phyloP scores from a whole-genome alignment of 2,797 vertebrate species.

The Syngnathus acus region DNA sequence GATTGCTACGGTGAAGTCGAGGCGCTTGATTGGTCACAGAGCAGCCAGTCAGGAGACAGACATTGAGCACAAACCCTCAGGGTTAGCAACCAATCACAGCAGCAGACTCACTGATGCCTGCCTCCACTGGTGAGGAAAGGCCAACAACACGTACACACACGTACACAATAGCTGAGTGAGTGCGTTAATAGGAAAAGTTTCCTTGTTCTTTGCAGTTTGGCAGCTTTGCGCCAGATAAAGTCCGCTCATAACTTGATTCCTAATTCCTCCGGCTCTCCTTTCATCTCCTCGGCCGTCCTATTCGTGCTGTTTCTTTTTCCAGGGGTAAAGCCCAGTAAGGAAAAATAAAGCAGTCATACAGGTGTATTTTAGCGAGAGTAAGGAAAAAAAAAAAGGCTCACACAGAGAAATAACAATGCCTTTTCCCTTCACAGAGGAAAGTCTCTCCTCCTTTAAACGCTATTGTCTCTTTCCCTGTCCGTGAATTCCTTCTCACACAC shows the following conservation, averaged over 20 bases:
- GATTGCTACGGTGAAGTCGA: slow-evolving; percentile 50
- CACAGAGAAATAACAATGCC: slow-evolving; percentile 14
- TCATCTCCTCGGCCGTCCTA: slow-evolving; percentile 43
- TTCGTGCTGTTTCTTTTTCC: slow-evolving; percentile 44
- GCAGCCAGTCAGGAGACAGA: slow-evolving; percentile 62
- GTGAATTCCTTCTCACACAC: slow-evolving; percentile 50
- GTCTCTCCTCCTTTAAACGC: slow-evolving; percentile 20
- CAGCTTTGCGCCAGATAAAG: slow-evolving; percentile 60
- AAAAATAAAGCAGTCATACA: slow-evolving; percentile 45
- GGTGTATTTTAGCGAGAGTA: slow-evolving; percentile 48
- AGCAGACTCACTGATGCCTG: slow-evolving; percentile 49
- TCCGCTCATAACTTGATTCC: slow-evolving; percentile 46
- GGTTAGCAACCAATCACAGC: slow-evolving; percentile 62
- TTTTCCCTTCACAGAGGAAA: slow-evolving; percentile 44
- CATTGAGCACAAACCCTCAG: slow-evolving; percentile 57
- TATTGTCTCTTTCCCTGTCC: slow-evolving; percentile 35
- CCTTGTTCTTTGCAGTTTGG: slow-evolving; percentile 54
- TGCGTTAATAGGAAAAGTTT: slow-evolving; percentile 65
- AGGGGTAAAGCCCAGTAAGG: slow-evolving; percentile 49
- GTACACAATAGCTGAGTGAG: slow-evolving; percentile 40
- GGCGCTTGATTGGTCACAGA: slow-evolving; percentile 54
- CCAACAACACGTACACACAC: slow-evolving; percentile 32
- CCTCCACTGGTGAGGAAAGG: slow-evolving; percentile 55
- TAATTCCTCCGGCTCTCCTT: slow-evolving; percentile 53
- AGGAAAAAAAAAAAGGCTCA: slow-evolving; percentile 36